Evolutionary conservation across 2,888 invertebrate species (phyloP), one percentile per base, ranked within the genome.

Genomic region (Drosophila meridionalis): DNA sequence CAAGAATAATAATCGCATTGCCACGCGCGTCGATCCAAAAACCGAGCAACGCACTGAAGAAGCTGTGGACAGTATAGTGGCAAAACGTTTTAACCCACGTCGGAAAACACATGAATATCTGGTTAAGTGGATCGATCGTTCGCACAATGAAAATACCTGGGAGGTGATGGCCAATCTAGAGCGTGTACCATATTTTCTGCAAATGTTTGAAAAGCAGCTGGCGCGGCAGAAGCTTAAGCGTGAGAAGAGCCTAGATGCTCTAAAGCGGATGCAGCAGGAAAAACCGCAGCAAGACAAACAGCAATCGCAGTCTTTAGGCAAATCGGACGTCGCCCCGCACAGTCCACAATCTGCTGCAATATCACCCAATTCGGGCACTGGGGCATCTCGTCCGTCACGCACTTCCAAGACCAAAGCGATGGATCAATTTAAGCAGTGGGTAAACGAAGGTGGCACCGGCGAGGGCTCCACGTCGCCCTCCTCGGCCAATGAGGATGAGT

Each of bases 361-460:
- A 30, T 93, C 93, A 38, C 93, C 94, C 64, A 78, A 78, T 63
- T 71, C 71, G 28, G 50, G 50, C 28, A 32, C 60, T 30, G 77
- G 45, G 1, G 40, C 92, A 92, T 59, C 83, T 34, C 95, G 92
- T 4, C 89, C 92, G 4, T 89, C 91, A 20, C 90, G 92, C 9
- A 90, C 90, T 38, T 97, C 97, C 84, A 97, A 97, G 92, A 96
- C 95, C 57, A 96, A 96, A 82, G 97, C 97, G 0, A 93, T 97
- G 91, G 96, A 96, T 92, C 96, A 97, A 91, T 97, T 97, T 64
- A 97, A 97, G 90, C 96, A 96, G 70, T 97, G 97, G 97, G 96
- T 96, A 81, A 84, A 62, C n/a, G 88, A 87, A 26, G 70, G 71
- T 14, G 81, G 72, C 1, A 67, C 61, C 11, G 84, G 79, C 1